Base-by-base conservation (phyloP, 2,888 invertebrate species). In the Harpalus rubripes region DNA sequence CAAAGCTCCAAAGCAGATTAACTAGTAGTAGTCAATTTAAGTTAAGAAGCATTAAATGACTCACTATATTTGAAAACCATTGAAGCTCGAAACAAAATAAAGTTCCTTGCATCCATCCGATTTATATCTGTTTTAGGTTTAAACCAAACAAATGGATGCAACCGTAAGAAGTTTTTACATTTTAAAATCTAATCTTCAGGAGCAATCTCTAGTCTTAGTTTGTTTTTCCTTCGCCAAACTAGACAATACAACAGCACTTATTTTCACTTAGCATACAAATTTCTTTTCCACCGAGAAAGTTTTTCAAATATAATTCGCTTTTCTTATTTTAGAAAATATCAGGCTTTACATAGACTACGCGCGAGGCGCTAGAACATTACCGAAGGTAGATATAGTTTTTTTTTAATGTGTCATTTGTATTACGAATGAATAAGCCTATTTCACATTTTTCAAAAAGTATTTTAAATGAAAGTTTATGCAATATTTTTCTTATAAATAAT, bases 261-360 rank as follows among this genome's bases (percentile, higher is more conserved):
- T 68, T 68, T 68, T 68, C 68, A 68, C 68, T 68, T 68, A 68
- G 68, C 68, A 68, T 68, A 68, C 68, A 39, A 68, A 68, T 68
- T 68, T 68, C 68, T 68, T 68, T 68, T 15, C 5, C 39, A 12
- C 10, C 32, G n/a, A 68, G n/a, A 3, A 68, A 32, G 8, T 68
- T 68, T 68, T 68, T 32, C 32, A 15, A 39, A 68, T 68, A 41
- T 68, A 68, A 68, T 68, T 68, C 32, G 63, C 7, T 18, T 52
- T 52, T 52, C 59, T 18, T 59, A 59, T 18, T 59, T 59, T 59
- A 6, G 59, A 1, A 59, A 12, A 16, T 8, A 18, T 16, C 59
- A 59, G 0, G n/a, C 59, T 59, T 59, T 59, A 2, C 4, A 59
- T 59, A 18, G 44, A 32, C 32, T 32, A 32, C 32, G 32, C 5